Evolutionary conservation across 1,140 invertebrate species (phyloP), one percentile per base, ranked within the genome.

Genomic region (Drosophila subpulchrella): DNA sequence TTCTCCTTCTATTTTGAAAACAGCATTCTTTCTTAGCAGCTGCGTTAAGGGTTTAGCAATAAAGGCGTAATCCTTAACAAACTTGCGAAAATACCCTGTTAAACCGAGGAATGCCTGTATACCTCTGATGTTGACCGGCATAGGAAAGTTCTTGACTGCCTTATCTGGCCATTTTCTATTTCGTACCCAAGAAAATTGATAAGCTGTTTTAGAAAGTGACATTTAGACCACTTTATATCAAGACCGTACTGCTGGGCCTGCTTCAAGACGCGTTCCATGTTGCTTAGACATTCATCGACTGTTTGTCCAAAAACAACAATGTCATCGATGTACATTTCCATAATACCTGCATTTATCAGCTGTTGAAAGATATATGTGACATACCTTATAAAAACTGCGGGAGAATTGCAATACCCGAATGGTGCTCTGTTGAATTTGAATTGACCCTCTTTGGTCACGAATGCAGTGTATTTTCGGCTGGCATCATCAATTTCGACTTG

Each of bases 241-340:
- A 34, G 8, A 34, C 32, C 8, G 7, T 34, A 15, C n/a, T 41
- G 39, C n/a, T n/a, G 5, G 12, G 39, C 39, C n/a, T 41, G 39
- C 12, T 41, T 15, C 39, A n/a, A 13, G 39, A 41, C n/a, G 6
- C 39, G 12, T 11, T 39, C 12, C 38, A 41, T 15, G 6, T 41
- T 15, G n/a, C 6, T 41, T 12, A 53, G 15, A 17, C 15, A 53
- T 53, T 53, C 5, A 7, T 36, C 2, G 2, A 8, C 50, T 36
- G 15, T 36, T 36, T 11, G 15, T 11, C 15, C 15, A 38, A 38
- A 54, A 24, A n/a, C 15, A 54, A 38, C 51, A 24, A 54, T 38
- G 34, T 54, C 51, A 15, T 38, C 12, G 8, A 24, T 38, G 34
- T 38, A 38, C 17, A 54, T 54, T 12, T 36, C 6, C 51, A 54